These are phyloP conservation scores for Grallaria varia DNA, from an alignment of 2,113 vertebrate genomes.

Conservation along the genomic window DNA sequence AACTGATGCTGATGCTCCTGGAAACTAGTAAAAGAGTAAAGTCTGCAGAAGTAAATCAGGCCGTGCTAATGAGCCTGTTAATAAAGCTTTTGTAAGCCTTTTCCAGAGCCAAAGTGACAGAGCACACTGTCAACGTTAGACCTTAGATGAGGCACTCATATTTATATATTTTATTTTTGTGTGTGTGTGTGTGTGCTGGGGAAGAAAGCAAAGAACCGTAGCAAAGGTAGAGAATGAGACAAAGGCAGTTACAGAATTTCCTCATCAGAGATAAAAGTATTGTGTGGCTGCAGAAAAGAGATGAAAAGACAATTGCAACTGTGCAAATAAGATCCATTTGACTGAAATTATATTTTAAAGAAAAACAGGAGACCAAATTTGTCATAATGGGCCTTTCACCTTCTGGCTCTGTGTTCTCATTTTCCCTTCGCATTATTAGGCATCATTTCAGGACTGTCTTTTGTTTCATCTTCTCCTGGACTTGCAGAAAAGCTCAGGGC, in stretches of 20 bases:
- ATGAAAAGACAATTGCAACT: constrained; percentile 37
- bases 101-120: constrained; percentile 62
- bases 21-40: constrained; percentile 69
- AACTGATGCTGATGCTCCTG: constrained; percentile 70
- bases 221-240: constrained; percentile 29
- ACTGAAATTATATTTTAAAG: constrained; percentile 56
- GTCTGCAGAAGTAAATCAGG: constrained; percentile 74
- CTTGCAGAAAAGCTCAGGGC: neutral
- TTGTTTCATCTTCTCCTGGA: constrained; percentile 6
- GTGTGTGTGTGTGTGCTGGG: too few relatives aligned
- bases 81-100: constrained; percentile 73
- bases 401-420: constrained; percentile 31
- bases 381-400: constrained; percentile 37
- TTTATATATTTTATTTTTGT: neutral
- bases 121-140: constrained; percentile 41
- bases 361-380: constrained; percentile 26
- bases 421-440: constrained; percentile 1
- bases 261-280: constrained; percentile 34
- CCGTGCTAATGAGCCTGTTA: constrained; percentile 75
- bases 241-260: constrained; percentile 42
- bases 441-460: constrained; percentile 14
- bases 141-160: neutral
- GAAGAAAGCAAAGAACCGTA: constrained; percentile 1
- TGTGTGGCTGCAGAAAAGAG: neutral
- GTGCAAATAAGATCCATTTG: constrained; percentile 44